These are phyloP conservation scores for Prunella strophiata DNA, from an alignment of 2,797 vertebrate genomes.

Conservation along the genomic window DNA sequence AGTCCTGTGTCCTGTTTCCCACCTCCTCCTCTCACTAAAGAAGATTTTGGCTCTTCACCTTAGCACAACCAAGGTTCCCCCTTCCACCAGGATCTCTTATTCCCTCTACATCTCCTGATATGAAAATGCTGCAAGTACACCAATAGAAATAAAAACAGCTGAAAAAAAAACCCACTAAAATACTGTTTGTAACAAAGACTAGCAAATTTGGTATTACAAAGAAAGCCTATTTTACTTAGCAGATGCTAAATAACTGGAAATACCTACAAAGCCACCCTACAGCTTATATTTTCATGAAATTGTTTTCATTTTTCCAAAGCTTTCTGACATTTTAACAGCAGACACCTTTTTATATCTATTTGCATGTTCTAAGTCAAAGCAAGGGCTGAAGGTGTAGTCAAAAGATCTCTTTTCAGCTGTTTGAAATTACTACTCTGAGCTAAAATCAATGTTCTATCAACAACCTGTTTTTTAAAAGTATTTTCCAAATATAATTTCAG, in stretches of 20 bases:
- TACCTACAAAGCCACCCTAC: background rate
- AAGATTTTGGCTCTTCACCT: background rate
- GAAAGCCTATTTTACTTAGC: background rate
- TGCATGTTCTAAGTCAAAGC: slow-evolving; percentile 27
- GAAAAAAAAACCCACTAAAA: fast-evolving
- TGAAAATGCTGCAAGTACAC: background rate
- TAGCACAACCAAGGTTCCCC: background rate
- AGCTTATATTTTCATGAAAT: background rate
- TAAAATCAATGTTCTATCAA: slow-evolving; percentile 43
- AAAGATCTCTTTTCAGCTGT: slow-evolving; percentile 1
- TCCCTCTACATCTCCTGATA: background rate
- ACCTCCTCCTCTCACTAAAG: background rate
- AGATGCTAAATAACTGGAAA: background rate
- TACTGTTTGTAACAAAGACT: background rate
- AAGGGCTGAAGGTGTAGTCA: background rate
- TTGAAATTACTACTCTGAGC: slow-evolving; percentile 29
- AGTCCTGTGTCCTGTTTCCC: background rate
- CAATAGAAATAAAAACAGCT: background rate
- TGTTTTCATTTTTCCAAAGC: background rate
- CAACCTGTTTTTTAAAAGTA: background rate
- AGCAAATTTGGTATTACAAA: background rate
- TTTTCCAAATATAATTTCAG: slow-evolving; percentile 37
- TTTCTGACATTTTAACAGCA: slow-evolving; percentile 10
- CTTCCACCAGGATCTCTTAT: background rate
- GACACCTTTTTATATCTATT: background rate